Base-by-base conservation (phyloP, 2,113 vertebrate genomes). In the Athene noctua region DNA sequence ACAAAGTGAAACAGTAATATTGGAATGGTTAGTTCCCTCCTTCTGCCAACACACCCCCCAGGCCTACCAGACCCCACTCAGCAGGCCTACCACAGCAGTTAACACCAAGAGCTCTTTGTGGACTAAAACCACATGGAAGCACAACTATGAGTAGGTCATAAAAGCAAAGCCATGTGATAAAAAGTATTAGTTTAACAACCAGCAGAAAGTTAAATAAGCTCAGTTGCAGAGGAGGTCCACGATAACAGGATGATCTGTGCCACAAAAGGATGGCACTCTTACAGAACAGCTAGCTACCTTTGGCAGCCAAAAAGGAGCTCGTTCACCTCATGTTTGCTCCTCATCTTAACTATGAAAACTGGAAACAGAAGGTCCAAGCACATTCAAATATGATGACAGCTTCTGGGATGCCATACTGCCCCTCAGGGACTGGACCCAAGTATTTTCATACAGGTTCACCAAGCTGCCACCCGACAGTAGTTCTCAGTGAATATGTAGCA, bases 1-100 rank as follows among this genome's bases (percentile, higher is more conserved):
- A 96, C 86, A 98, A 90, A 94, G 74, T 5, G 16, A 73, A 94
- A 95, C n/a, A 51, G 47, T 20, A 40, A 34, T 21, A 47, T n/a
- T 44, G 58, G 78, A n/a, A 88, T 5, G 27, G 40, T 9, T 80
- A 51, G 38, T 74, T 81, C 58, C 52, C 79, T 61, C n/a, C 4
- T 4, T 15, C 65, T 67, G 29, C 27, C 80, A 66, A 36, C 23
- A 44, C 1, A 2, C 11, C 27, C 13, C n/a, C 15, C 25, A 6
- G 11, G 57, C 61, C 86, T 44, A 38, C 38, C 4, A 4, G 55
- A 51, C 59, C 51, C 32, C 47, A 16, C 46, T 67, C 40, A 34
- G 71, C 54, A 89, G 51, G 51, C 70, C 68, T 57, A 47, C 25
- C 54, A 21, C 46, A 42, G 67, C 61, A 75, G 44, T 11, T 11